These are phyloP conservation scores for Pseudonaja textilis DNA, from an alignment of 2,113 vertebrate species.

Conservation along the genomic window DNA sequence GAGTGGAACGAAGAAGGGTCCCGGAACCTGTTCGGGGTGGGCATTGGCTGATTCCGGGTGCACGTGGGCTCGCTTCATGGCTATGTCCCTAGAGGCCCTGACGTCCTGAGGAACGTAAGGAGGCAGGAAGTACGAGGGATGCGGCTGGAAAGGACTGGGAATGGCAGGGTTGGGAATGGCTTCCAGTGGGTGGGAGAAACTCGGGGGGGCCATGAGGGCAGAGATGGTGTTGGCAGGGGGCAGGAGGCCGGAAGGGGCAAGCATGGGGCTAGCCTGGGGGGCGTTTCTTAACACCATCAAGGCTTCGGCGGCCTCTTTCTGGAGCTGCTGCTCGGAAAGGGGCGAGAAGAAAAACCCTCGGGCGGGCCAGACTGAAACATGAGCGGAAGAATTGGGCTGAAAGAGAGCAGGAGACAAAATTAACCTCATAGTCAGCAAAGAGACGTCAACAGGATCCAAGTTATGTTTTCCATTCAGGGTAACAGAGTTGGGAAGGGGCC, in stretches of 20 bases:
- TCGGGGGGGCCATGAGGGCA: background rate
- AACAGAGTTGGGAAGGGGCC: background rate
- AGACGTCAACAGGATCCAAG: background rate
- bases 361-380: background rate
- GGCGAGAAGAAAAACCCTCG: conserved; percentile 15
- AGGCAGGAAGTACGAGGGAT: background rate
- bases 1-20: background rate
- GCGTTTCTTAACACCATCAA: conserved; percentile 64
- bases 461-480: background rate
- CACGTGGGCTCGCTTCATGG: background rate
- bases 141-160: background rate
- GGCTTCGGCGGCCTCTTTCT: conserved; percentile 65
- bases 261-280: conserved; percentile 36
- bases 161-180: background rate
- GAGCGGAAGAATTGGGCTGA: conserved; percentile 1
- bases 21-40: background rate
- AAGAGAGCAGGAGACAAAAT: conserved; percentile 10
- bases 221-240: conserved; percentile 5
- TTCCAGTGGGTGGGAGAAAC: background rate
- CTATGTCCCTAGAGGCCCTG: background rate
- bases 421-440: background rate
- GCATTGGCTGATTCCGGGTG: background rate
- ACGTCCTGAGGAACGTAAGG: background rate
- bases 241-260: background rate
- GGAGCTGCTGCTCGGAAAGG: conserved; percentile 54